A percentile compares a stretch with the other conserved stretches of the same genome.
phyloP scores from a whole-genome alignment of 2,888 invertebrate species.

The Tiliacea aurago region DNA sequence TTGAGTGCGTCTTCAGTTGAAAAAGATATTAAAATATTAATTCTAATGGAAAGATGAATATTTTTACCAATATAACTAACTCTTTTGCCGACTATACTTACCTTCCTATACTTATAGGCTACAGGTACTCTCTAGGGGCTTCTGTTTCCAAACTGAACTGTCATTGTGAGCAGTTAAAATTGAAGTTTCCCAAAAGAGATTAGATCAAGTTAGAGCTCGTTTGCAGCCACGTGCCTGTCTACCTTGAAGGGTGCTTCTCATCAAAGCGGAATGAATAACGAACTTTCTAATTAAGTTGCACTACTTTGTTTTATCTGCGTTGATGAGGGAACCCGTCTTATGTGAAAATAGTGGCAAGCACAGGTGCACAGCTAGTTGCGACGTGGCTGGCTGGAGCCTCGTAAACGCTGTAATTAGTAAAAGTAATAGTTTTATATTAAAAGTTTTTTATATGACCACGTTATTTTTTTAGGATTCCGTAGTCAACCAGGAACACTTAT shows the following conservation, averaged over 20 bases:
- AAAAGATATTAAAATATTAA: not conserved
- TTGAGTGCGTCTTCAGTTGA: not conserved
- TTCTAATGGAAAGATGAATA: not conserved
- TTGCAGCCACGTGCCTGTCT: conserved; percentile 55
- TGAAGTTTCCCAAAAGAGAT: conserved; percentile 64
- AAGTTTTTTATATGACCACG: conserved; percentile 15
- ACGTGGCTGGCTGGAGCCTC: conserved; percentile 14
- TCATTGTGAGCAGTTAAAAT: conserved; percentile 62
- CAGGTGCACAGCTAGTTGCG: conserved; percentile 47
- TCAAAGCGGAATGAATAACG: conserved; percentile 61
- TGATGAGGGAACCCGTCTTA: conserved; percentile 34
- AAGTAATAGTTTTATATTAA: conserved; percentile 45
- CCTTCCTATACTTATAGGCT: conserved; percentile 2
- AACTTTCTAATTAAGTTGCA: conserved; percentile 65
- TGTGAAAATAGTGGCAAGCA: conserved; percentile 47
- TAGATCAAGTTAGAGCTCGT: conserved; percentile 58
- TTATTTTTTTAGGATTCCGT: not conserved
- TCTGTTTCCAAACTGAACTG: conserved; percentile 54
- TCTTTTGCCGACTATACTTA: conserved; percentile 6
- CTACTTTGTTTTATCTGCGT: conserved; percentile 61
- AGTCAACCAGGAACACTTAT: too few relatives aligned
- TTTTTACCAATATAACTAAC: not conserved
- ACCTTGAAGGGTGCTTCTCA: conserved; percentile 47
- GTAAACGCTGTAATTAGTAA: conserved; percentile 43
- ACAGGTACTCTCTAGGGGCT: conserved; percentile 24